Evolutionary conservation across 2,113 vertebrate genomes (phyloP).

Genomic region (Xyliphius kryptos): DNA sequence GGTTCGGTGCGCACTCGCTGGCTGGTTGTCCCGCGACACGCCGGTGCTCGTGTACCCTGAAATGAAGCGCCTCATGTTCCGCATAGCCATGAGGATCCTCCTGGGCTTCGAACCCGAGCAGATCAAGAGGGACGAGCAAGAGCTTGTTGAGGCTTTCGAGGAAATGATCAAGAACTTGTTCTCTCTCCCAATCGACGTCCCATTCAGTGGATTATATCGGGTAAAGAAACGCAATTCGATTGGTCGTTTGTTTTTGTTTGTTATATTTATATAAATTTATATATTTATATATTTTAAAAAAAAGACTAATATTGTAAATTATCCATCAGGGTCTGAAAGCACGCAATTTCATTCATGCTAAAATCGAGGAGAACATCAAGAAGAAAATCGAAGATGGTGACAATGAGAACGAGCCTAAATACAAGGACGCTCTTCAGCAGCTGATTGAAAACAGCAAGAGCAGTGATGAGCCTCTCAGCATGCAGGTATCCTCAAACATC

Average conservation of each 20-base stretch:
- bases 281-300: too few species aligned
- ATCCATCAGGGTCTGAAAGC: conserved; percentile 81
- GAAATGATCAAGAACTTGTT: conserved; percentile 97
- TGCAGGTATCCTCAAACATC: too few species aligned
- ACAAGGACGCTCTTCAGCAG: conserved; percentile 84
- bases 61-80: conserved; percentile 96
- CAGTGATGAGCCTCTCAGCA: conserved; percentile 76
- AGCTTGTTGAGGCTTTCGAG: conserved; percentile 90
- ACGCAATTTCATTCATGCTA: conserved; percentile 88
- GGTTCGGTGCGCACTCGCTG: conserved; percentile 65
- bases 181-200: conserved; percentile 90
- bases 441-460: conserved; percentile 82
- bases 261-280: too few species aligned
- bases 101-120: conserved; percentile 79
- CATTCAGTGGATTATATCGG: conserved; percentile 92
- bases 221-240: conserved; percentile 64
- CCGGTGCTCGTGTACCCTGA: conserved; percentile 89
- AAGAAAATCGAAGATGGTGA: conserved; percentile 76
- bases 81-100: conserved; percentile 90
- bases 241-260: too few species aligned
- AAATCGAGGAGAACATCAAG: conserved; percentile 91
- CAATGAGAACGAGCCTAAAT: conserved; percentile 43
- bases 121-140: conserved; percentile 71
- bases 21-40: conserved; percentile 71
- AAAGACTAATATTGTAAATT: too few species aligned